These are phyloP conservation scores for Xenentodon cancila DNA, from an alignment of 2,797 vertebrate species.

Conservation along the genomic window DNA sequence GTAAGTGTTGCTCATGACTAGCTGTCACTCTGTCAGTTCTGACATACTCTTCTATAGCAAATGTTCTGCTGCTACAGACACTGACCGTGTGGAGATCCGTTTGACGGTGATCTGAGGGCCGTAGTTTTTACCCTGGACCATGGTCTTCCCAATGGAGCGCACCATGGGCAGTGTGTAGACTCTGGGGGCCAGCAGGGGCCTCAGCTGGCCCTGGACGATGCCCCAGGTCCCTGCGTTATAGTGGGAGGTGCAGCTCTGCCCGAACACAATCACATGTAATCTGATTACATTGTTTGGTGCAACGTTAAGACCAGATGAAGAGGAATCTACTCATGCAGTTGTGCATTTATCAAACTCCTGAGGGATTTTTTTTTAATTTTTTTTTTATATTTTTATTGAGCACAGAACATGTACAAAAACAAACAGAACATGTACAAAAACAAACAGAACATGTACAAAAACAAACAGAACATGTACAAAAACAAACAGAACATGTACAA, in stretches of 20 bases:
- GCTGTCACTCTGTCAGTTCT: too few species aligned
- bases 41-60: too few species aligned
- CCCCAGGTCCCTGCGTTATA: constrained; percentile 84
- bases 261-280: too few species aligned
- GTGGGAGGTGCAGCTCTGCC: constrained; percentile 81
- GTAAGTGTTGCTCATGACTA: too few species aligned
- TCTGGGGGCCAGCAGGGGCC: constrained; percentile 83
- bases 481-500: too few species aligned
- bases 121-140: constrained; percentile 88
- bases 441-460: too few species aligned
- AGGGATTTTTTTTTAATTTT: too few species aligned
- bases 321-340: not conserved
- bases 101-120: constrained; percentile 88
- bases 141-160: constrained; percentile 86
- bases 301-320: not conserved
- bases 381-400: too few species aligned
- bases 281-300: not conserved
- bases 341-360: too few species aligned
- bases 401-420: too few species aligned
- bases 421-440: too few species aligned
- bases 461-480: too few species aligned
- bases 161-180: constrained; percentile 87
- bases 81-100: constrained; percentile 84
- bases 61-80: not conserved
- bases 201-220: constrained; percentile 84